Evolutionary conservation across 2,113 vertebrate species (phyloP).

Genomic region (Paracanthobrama guichenoti): DNA sequence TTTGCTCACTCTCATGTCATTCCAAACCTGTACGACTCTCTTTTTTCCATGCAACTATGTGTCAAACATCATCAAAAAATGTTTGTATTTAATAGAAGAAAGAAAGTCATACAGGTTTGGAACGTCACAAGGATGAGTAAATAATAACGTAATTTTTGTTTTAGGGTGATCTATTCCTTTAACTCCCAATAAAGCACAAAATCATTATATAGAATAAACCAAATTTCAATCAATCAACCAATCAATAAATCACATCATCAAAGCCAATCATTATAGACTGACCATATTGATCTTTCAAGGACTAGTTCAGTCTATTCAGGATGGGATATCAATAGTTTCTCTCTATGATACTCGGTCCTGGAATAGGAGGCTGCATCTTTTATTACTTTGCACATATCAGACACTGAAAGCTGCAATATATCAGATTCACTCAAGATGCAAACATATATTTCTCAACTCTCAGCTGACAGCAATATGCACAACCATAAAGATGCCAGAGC

Average conservation of each 20-base stretch:
- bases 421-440: slow-evolving; percentile 52
- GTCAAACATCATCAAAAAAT: not conserved
- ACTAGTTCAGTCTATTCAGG: slow-evolving; percentile 8
- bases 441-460: slow-evolving; percentile 65
- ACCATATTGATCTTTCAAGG: not conserved
- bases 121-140: slow-evolving; percentile 31
- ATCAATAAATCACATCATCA: slow-evolving; percentile 10
- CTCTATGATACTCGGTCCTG: slow-evolving; percentile 63
- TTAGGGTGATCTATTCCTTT: not conserved
- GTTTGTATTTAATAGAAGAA: not conserved
- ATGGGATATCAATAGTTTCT: not conserved
- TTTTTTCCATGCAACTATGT: not conserved
- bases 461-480: slow-evolving; percentile 64
- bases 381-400: slow-evolving; percentile 60
- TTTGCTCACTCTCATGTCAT: not conserved
- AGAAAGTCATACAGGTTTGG: not conserved
- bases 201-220: not conserved
- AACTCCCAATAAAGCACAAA: slow-evolving; percentile 5
- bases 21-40: not conserved
- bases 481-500: slow-evolving; percentile 58
- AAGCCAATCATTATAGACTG: not conserved
- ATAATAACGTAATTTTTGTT: slow-evolving; percentile 17
- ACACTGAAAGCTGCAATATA: slow-evolving; percentile 67
- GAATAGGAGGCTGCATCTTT: slow-evolving; percentile 65
- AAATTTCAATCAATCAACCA: not conserved